Evolutionary conservation across 2,888 invertebrate genomes (phyloP), one percentile per base, ranked within the genome.

Genomic region (Antheraea assamensis): DNA sequence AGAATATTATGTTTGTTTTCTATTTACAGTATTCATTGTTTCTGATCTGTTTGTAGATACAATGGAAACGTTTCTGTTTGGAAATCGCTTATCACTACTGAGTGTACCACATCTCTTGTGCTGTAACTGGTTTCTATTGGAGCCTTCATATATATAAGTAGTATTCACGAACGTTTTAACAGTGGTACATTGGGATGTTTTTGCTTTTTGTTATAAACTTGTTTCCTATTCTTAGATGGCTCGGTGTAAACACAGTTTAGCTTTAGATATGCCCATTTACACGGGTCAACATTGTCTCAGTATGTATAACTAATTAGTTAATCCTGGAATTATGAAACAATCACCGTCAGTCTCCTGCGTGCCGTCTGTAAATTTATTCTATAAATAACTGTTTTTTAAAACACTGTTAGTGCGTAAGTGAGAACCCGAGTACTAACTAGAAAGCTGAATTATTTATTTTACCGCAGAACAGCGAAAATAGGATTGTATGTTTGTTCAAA

Each of bases 401-500:
- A 42, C 42, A 42, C 13, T 10, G 8, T 10, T 42, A 42, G 42
- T 13, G 42, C 13, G 42, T 42, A 13, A 42, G 27, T 17, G 30
- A 30, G 17, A 42, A 30, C 27, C 0, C 61, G 27, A 30, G 30
- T 13, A 24, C 61, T 61, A 61, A 61, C 2, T 19, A 27, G 61
- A 61, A 61, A 24, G 2, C 13, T 61, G 61, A 27, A 15, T 61
- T 27, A 61, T 27, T 64, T 64, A 64, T 64, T 64, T 27, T 17
- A 21, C 30, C 61, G 30, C 15, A 30, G 61, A 64, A 58, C n/a
- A 42, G n/a, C 70, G 30, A 70, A 73, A 73, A 73, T 30, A 70
- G 70, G 42, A 35, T 58, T 73, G 42, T 30, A 70, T 73, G 73
- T 83, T 81, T 83, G 80, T 83, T 80, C 78, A 19, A 75, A 73